Base-by-base conservation (phyloP, 2,888 invertebrate genomes). In the Arrhopalites spinosus region DNA sequence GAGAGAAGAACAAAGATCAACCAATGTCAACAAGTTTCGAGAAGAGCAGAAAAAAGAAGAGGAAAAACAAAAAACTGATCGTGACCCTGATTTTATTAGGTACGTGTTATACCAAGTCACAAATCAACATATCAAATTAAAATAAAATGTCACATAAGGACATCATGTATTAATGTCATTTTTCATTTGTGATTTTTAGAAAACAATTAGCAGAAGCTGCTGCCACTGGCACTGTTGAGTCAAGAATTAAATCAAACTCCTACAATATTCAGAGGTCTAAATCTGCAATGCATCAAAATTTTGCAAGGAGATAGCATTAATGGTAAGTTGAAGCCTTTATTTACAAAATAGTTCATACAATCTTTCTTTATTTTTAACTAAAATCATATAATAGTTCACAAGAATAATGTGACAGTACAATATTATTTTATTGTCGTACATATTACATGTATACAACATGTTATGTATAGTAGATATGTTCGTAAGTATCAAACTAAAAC, bases 181-280 rank as follows among this genome's bases (percentile, higher is more conserved):
- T 50, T 53, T 53, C n/a, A 23, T 53, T 8, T 53, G n/a, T 53
- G n/a, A n/a, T n/a, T 68, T 76, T 69, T 20, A 89, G 89, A 77
- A 90, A 90, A 82, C 90, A 93, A 85, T 87, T 92, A 79, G 87
- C 90, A 0, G 87, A 87, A 77, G 90, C 89, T 72, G 90, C 91
- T 0, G 88, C 90, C 80, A 88, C 88, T 27, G 90, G 90, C 74
- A 91, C 91, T 13, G 91, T 97, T 0, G 95, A 94, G 84, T 90
- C 91, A 78, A 89, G 96, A 81, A 91, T 97, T 69, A 93, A 92
- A 84, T 90, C 96, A 17, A 97, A 95, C 85, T 90, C 93, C 61
- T 93, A 96, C 85, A 93, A 94, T 83, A 93, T 96, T 80, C 96
- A 97, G 85, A 88, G 95, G 75, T 91, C 92, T 2, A 89, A 89